Evolutionary conservation across 2,113 vertebrate genomes (phyloP).

Genomic region (Ciconia boyciana): DNA sequence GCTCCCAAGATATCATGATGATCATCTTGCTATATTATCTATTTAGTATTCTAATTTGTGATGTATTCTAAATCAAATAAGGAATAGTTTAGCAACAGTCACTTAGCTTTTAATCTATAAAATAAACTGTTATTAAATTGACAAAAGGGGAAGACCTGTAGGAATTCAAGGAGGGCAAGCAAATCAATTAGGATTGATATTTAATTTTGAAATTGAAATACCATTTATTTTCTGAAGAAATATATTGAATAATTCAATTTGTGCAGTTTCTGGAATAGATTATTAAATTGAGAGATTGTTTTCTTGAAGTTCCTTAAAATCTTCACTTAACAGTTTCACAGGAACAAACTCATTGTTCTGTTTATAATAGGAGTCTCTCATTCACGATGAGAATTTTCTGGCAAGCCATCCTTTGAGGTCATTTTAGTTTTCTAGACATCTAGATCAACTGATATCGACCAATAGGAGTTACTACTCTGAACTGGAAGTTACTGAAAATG

Average conservation of each 20-base stretch:
- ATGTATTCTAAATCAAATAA: background rate
- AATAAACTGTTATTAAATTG: background rate
- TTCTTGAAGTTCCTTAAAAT: background rate
- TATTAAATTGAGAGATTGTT: background rate
- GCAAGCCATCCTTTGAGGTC: background rate
- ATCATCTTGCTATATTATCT: background rate
- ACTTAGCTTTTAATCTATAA: background rate
- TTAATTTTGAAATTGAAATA: background rate
- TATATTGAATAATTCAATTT: background rate
- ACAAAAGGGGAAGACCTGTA: background rate
- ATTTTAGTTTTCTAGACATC: background rate
- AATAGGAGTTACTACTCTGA: background rate
- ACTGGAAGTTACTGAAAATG: background rate
- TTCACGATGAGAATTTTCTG: background rate
- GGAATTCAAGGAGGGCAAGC: background rate
- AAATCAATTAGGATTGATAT: background rate
- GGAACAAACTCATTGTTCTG: background rate
- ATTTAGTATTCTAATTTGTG: background rate
- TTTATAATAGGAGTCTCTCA: background rate
- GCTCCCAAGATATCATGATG: background rate
- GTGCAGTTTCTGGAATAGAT: background rate
- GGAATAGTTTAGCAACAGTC: background rate
- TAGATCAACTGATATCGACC: background rate
- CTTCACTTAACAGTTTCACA: background rate
- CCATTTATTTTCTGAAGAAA: background rate